Evolutionary conservation across 1,140 invertebrate genomes (phyloP).

Genomic region (Drosophila oshimai): DNA sequence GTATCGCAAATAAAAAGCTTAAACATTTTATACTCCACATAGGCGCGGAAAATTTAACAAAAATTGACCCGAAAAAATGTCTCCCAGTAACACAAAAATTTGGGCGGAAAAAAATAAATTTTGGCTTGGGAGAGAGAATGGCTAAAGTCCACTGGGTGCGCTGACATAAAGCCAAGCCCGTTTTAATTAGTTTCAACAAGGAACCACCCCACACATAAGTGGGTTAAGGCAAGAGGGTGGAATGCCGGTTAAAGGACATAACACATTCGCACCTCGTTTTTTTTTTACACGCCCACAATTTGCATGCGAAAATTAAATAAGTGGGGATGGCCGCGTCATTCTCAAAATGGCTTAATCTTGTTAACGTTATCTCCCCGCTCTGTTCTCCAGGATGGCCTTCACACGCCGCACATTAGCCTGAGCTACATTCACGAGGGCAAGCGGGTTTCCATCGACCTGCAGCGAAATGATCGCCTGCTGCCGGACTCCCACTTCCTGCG

Average conservation of each 20-base stretch:
- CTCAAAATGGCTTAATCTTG: slow-evolving; percentile 39
- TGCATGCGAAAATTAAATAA: slow-evolving; percentile 61
- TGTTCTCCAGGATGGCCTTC: slow-evolving; percentile 86
- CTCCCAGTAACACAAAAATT: background rate
- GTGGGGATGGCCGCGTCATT: background rate
- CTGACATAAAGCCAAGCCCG: slow-evolving; percentile 22
- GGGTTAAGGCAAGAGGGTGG: background rate
- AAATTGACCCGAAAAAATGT: slow-evolving; percentile 9
- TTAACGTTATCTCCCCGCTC: slow-evolving; percentile 28
- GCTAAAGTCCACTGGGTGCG: background rate
- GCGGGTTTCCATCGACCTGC: slow-evolving; percentile 88
- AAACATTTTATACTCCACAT: background rate
- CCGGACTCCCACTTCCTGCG: slow-evolving; percentile 89
- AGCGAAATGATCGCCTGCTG: slow-evolving; percentile 90
- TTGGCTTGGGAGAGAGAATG: background rate
- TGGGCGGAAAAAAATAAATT: slow-evolving; percentile 11
- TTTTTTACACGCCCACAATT: slow-evolving; percentile 37
- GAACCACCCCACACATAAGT: background rate
- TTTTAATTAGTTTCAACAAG: slow-evolving; percentile 67
- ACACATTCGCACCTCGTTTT: slow-evolving; percentile 57
- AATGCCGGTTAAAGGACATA: slow-evolving; percentile 18
- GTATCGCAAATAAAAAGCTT: too few species aligned
- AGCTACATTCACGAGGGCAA: slow-evolving; percentile 87
- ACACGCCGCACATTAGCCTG: slow-evolving; percentile 88
- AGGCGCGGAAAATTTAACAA: background rate